These are phyloP conservation scores for Darevskia mixta DNA, from an alignment of 2,797 vertebrate genomes.

Conservation along the genomic window DNA sequence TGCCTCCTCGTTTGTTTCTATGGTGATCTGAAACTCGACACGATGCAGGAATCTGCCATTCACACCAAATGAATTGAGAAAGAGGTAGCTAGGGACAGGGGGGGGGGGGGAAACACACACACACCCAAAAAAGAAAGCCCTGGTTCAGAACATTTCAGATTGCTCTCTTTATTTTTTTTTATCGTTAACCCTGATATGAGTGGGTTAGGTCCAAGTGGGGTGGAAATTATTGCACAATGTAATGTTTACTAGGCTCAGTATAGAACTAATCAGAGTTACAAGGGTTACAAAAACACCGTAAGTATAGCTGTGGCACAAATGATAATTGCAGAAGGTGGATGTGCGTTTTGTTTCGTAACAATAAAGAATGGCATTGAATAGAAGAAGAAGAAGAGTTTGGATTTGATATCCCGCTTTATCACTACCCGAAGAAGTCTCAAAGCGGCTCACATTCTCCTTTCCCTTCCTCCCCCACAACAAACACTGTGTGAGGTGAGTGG, in stretches of 20 bases:
- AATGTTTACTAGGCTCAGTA: constrained; percentile 58
- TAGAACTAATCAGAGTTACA: not conserved
- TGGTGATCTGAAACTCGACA: constrained; percentile 97
- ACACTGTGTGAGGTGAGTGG: too few relatives aligned
- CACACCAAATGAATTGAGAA: constrained; percentile 80
- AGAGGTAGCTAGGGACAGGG: constrained; percentile 60
- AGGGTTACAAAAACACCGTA: not conserved
- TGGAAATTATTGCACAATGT: constrained; percentile 53
- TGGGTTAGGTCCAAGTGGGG: constrained; percentile 10
- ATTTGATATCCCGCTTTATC: too few relatives aligned
- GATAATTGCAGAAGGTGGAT: not conserved
- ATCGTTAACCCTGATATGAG: constrained; percentile 50
- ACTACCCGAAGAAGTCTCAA: too few relatives aligned
- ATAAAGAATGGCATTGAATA: not conserved
- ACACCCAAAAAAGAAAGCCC: constrained; percentile 41
- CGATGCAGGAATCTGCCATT: constrained; percentile 95
- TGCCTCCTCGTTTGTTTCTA: constrained; percentile 98
- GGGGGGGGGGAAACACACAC: constrained; percentile 41
- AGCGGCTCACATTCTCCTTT: too few relatives aligned
- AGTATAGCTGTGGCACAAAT: not conserved
- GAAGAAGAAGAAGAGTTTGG: too few relatives aligned
- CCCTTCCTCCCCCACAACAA: too few relatives aligned
- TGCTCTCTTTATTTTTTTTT: constrained; percentile 63
- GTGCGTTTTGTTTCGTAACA: not conserved
- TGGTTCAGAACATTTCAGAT: constrained; percentile 66